phyloP scores from a whole-genome alignment of 2,888 invertebrate species.

The Caenorhabditis virilis region DNA sequence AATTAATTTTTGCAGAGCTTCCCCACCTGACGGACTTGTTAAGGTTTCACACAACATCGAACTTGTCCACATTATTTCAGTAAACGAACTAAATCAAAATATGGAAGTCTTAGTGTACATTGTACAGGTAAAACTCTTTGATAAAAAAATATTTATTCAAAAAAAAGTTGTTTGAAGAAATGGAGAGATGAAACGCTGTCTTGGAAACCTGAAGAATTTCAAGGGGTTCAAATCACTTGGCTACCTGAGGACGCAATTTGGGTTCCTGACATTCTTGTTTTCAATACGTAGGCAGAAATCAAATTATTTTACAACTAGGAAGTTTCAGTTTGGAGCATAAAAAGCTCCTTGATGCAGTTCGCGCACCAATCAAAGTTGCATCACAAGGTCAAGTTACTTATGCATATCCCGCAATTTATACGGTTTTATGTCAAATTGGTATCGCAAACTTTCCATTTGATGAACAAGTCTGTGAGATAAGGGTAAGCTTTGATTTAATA shows the following conservation, averaged over 20 bases:
- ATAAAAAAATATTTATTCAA: not conserved
- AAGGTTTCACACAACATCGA: conserved; percentile 56
- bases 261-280: conserved; percentile 85
- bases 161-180: conserved; percentile 69
- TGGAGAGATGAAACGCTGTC: conserved; percentile 84
- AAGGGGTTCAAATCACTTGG: conserved; percentile 81
- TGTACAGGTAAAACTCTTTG: conserved; percentile 42
- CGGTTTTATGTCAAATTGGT: conserved; percentile 56
- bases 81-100: conserved; percentile 58
- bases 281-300: conserved; percentile 78
- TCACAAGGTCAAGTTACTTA: conserved; percentile 51
- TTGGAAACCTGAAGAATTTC: conserved; percentile 85
- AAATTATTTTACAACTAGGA: not conserved
- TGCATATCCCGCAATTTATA: conserved; percentile 59
- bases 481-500: conserved; percentile 29
- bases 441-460: conserved; percentile 60
- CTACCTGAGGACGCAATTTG: conserved; percentile 83
- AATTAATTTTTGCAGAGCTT: conserved; percentile 33
- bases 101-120: conserved; percentile 59
- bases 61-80: conserved; percentile 54
- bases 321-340: conserved; percentile 53
- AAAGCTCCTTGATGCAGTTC: conserved; percentile 51
- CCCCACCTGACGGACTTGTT: conserved; percentile 59
- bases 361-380: conserved; percentile 53
- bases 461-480: conserved; percentile 53